Evolutionary conservation across 2,113 vertebrate genomes (phyloP).

Genomic region (Anarhynchus alexandrinus): DNA sequence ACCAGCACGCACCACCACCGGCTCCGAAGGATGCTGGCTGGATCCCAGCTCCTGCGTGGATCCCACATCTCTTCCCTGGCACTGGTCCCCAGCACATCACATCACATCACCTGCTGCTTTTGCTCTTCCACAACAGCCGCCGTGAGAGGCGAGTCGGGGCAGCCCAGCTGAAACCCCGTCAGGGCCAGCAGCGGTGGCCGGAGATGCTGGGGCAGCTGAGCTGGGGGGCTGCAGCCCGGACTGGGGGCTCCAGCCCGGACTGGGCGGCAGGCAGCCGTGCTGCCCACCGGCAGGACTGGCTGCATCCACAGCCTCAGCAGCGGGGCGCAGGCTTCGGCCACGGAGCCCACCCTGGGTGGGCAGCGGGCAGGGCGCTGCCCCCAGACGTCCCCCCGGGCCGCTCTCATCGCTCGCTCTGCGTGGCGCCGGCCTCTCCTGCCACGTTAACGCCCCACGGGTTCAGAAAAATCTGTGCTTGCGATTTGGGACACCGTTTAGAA

Average conservation of each 20-base stretch:
- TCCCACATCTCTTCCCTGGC: fast-evolving
- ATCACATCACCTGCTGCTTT: neutral
- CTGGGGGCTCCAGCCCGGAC: neutral
- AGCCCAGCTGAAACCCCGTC: fast-evolving
- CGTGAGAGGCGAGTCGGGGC: fast-evolving
- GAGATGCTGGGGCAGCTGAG: neutral
- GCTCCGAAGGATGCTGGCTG: neutral
- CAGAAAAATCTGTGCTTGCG: neutral
- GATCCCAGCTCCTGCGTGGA: neutral
- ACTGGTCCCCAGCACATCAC: too few relatives aligned
- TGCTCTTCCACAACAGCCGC: neutral
- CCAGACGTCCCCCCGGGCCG: neutral
- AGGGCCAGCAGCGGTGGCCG: fast-evolving
- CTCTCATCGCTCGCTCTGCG: neutral
- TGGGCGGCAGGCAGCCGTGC: too few relatives aligned
- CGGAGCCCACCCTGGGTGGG: neutral
- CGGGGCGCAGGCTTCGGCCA: neutral
- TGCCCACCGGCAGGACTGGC: neutral
- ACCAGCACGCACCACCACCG: fast-evolving
- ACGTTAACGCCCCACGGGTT: neutral
- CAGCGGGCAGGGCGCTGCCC: neutral
- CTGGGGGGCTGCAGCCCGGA: neutral
- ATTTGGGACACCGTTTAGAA: neutral
- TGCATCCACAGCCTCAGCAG: neutral
- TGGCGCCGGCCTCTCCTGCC: neutral